Evolutionary conservation across 2,888 invertebrate species (phyloP).

Genomic region (Chouioia cunea): DNA sequence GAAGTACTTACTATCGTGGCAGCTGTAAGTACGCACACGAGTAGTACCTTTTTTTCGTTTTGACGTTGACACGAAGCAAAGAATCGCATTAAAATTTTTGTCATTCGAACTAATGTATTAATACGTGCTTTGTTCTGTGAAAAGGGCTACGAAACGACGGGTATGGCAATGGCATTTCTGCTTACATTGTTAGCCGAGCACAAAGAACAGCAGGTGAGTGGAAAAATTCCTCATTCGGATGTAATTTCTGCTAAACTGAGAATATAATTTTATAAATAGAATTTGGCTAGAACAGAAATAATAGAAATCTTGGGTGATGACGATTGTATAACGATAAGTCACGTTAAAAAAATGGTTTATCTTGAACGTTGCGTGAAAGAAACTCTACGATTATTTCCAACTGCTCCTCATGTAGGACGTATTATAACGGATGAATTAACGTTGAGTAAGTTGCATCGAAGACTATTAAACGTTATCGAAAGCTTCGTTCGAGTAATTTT

Average conservation of each 20-base stretch:
- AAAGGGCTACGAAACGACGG: conserved; percentile 76
- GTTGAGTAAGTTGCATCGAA: conserved; percentile 59
- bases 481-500: no score
- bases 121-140: conserved; percentile 51
- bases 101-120: no score
- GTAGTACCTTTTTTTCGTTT: background rate
- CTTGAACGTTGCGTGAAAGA: conserved; percentile 72
- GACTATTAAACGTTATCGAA: background rate
- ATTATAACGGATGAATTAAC: conserved; percentile 67
- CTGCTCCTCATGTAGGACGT: conserved; percentile 71
- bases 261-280: background rate
- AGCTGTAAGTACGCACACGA: conserved; percentile 45
- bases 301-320: background rate
- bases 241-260: background rate
- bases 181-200: conserved; percentile 71
- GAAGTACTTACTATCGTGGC: conserved; percentile 63
- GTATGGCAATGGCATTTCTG: conserved; percentile 70
- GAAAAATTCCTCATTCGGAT: background rate
- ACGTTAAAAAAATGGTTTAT: background rate
- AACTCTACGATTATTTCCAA: conserved; percentile 71
- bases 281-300: background rate
- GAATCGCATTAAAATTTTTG: no score
- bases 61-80: no score
- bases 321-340: background rate
- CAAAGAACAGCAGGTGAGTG: conserved; percentile 61